phyloP scores from a whole-genome alignment of 2,888 invertebrate species.

The Galerucella calmariensis region DNA sequence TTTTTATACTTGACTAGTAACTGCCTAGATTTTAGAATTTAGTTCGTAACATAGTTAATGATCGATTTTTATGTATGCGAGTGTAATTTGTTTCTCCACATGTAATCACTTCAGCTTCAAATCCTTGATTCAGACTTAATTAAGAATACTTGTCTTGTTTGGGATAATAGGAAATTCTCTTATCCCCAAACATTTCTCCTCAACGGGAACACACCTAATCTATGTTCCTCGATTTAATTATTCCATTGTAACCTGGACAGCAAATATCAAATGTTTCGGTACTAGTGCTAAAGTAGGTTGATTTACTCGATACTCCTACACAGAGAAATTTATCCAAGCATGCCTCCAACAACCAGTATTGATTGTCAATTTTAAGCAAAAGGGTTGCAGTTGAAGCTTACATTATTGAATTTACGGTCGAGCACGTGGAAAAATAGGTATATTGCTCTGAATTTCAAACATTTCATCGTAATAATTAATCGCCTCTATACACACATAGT shows the following conservation, averaged over 20 bases:
- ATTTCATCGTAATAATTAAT: constrained; percentile 3
- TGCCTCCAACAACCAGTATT: background rate
- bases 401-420: constrained; percentile 3
- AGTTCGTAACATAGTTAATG: background rate
- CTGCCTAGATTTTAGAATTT: background rate
- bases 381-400: constrained; percentile 1
- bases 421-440: background rate
- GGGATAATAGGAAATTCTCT: constrained; percentile 1
- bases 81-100: constrained; percentile 1
- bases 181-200: constrained; percentile 3
- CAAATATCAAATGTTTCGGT: constrained; percentile 7
- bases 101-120: constrained; percentile 1
- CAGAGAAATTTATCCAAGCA: constrained; percentile 3
- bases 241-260: constrained; percentile 15
- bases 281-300: background rate
- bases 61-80: background rate
- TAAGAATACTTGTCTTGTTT: constrained; percentile 14
- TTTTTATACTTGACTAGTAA: background rate
- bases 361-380: constrained; percentile 6
- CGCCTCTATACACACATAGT: background rate
- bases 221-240: constrained; percentile 15
- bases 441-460: background rate
- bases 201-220: constrained; percentile 8
- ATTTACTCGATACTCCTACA: constrained; percentile 6
- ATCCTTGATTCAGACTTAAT: constrained; percentile 12